These are phyloP conservation scores for Collichthys lucidus DNA, from an alignment of 2,113 vertebrate species.

Conservation along the genomic window DNA sequence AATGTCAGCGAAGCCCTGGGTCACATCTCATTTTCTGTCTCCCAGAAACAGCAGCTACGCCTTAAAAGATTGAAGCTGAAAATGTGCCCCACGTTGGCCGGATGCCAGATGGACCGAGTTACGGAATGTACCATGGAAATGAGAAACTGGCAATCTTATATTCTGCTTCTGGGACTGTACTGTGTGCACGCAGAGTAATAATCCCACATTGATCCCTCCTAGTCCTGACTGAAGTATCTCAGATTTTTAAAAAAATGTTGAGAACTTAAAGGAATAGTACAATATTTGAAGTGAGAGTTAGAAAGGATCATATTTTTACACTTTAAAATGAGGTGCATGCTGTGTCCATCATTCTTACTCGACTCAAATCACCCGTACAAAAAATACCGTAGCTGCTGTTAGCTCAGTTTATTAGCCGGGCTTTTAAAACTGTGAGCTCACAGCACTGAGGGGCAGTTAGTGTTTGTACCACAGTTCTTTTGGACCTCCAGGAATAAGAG, in stretches of 20 bases:
- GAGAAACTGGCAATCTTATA: constrained; percentile 8
- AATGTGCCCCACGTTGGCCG: constrained; percentile 24
- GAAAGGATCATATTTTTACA: background rate
- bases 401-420: no score
- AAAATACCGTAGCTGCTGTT: no score
- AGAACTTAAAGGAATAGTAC: background rate
- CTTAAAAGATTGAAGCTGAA: constrained; percentile 32
- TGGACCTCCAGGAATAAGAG: no score
- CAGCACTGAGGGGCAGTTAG: no score
- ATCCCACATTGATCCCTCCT: background rate
- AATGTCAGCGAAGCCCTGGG: constrained; percentile 34
- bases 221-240: background rate
- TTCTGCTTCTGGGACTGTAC: background rate
- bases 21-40: constrained; percentile 47
- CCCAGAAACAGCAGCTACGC: constrained; percentile 35
- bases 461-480: no score
- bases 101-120: constrained; percentile 26
- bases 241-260: background rate
- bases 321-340: no score
- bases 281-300: background rate
- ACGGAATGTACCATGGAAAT: constrained; percentile 27
- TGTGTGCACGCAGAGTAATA: background rate
- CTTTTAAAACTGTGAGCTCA: no score
- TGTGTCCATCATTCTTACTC: no score
- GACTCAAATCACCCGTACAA: no score